A percentile compares a stretch with the other conserved stretches of the same genome.
Evolutionary conservation across 2,113 vertebrate species (phyloP).

Genomic region (Scopus umbretta): DNA sequence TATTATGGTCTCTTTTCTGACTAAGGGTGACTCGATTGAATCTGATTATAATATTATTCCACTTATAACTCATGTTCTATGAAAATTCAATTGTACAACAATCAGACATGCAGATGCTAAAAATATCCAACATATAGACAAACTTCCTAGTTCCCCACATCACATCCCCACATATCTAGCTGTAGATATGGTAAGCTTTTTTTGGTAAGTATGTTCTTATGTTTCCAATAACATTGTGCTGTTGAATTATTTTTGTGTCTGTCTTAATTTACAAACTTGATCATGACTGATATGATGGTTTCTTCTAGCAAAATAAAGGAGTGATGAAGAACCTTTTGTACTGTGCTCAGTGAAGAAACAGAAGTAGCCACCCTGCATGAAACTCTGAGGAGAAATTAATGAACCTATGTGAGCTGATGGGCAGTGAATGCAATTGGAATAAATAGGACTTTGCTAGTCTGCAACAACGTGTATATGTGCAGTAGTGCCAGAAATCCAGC

Average conservation of each 20-base stretch:
- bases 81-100: background rate
- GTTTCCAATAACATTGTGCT: background rate
- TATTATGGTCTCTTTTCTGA: background rate
- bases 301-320: background rate
- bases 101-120: background rate
- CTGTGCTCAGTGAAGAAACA: background rate
- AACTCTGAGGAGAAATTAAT: background rate
- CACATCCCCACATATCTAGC: too few relatives aligned
- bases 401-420: too few relatives aligned
- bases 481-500: background rate
- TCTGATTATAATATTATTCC: background rate
- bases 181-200: background rate
- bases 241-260: background rate
- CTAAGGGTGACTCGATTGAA: background rate
- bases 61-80: background rate
- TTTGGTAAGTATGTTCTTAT: background rate
- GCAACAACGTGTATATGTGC: too few relatives aligned
- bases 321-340: background rate
- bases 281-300: background rate
- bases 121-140: background rate
- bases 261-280: background rate
- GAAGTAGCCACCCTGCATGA: background rate
- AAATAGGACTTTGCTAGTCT: background rate
- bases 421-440: background rate
- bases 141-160: background rate